Base-by-base conservation (phyloP, 2,113 vertebrate genomes). In the Nothoprocta pentlandii region DNA sequence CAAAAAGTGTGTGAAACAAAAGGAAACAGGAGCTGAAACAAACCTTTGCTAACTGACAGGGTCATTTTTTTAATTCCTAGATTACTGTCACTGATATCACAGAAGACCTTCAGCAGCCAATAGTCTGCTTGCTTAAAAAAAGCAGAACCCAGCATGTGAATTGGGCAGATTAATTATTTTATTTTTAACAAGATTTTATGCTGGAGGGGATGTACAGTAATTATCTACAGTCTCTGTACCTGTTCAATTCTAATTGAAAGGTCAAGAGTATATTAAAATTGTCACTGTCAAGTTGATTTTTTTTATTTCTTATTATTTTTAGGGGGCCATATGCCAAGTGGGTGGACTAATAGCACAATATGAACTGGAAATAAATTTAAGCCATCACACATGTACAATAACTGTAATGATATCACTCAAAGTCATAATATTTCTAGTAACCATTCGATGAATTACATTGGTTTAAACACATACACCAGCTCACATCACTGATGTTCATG, bases 181-280 rank as follows among this genome's bases (percentile, higher is more conserved):
- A 64, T 39, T 39, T 28, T n/a, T 59, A 2, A 15, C 49, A 12
- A 59, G 56, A 41, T 46, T 87, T 85, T 95, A 70, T 96, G 92
- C 94, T 11, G 0, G 66, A 85, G 80, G 84, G 84, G 26, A 62
- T 74, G 63, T 91, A 23, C 62, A 92, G 70, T 95, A 94, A 94
- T 95, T 94, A 89, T 89, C 94, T 85, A 25, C 5, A 0, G 80
- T 61, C 91, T 93, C 68, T 2, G 3, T 66, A 66, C 83, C 70
- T 87, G 56, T 87, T 89, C 34, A 14, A 59, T 96, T 92, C n/a
- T 87, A 95, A 93, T 85, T 80, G 67, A 76, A 91, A 92, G 78
- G 62, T 54, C 3, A 39, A 77, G 87, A 36, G 34, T 77, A 53
- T 77, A 58, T 93, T 89, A 82, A 91, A 94, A 90, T 89, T 89